Percentiles rank a stretch among this genome's conserved stretches.
phyloP scores from a whole-genome alignment of 2,797 vertebrate species.

The Petrocephalus schoutedeni region DNA sequence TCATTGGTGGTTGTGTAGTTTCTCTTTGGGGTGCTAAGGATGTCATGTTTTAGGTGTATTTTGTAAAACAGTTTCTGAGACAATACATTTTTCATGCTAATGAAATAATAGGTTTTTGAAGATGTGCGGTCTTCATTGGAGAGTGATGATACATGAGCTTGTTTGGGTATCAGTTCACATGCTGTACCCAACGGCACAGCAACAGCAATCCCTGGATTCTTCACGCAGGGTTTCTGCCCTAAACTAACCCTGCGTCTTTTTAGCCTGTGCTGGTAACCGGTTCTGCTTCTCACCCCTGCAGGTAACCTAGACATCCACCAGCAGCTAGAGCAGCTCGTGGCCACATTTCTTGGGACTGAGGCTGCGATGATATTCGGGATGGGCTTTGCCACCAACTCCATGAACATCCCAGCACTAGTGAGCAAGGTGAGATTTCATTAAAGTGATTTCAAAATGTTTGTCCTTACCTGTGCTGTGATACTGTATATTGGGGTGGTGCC shows the following conservation, averaged over 20 bases:
- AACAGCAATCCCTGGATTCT: background rate
- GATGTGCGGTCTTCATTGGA: background rate
- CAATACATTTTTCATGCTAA: background rate
- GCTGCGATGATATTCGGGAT: constrained; percentile 86
- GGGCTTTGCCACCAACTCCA: constrained; percentile 95
- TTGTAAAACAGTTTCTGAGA: background rate
- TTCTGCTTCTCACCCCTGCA: constrained; percentile 40
- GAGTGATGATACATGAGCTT: background rate
- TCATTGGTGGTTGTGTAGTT: background rate
- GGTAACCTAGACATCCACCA: constrained; percentile 80
- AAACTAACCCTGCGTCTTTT: background rate
- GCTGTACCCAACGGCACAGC: background rate
- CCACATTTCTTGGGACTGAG: constrained; percentile 79
- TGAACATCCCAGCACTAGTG: constrained; percentile 86
- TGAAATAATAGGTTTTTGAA: background rate
- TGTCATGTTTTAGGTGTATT: background rate
- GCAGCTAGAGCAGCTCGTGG: constrained; percentile 76
- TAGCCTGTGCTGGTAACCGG: background rate
- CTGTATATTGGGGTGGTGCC: too few relatives aligned
- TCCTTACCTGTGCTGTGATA: background rate
- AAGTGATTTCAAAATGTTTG: background rate
- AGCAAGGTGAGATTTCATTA: constrained; percentile 68
- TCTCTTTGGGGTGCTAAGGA: background rate
- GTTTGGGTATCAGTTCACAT: background rate
- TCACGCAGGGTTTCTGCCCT: background rate